Conservation (phyloP, 1,140 invertebrate species). For the Periplaneta americana region DNA sequence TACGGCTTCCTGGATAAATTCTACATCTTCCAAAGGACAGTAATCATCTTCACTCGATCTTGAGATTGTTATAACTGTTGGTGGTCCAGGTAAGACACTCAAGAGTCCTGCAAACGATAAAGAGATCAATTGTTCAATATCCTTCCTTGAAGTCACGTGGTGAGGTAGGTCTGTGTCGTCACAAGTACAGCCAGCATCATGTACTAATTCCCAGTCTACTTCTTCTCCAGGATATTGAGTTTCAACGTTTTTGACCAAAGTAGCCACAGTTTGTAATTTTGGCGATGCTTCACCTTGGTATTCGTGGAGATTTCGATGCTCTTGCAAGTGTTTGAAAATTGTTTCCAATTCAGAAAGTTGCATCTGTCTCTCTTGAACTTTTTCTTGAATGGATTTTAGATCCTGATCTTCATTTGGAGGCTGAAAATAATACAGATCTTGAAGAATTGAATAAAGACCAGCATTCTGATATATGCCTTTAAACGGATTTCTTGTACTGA, state of each 20-base stretch:
- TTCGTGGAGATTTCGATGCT: too few species aligned
- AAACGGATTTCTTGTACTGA: too few species aligned
- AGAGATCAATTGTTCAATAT: conserved; percentile 58
- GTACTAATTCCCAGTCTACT: conserved; percentile 74
- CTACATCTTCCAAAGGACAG: conserved; percentile 71
- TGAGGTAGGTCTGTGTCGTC: conserved; percentile 76
- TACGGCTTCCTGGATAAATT: conserved; percentile 59
- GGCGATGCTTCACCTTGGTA: neutral
- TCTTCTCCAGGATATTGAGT: conserved; percentile 26
- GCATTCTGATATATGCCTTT: too few species aligned
- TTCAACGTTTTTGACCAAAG: neutral
- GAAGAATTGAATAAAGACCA: too few species aligned
- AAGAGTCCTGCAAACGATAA: conserved; percentile 53
- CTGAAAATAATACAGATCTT: too few species aligned
- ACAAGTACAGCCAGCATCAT: conserved; percentile 80
- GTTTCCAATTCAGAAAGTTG: too few species aligned
- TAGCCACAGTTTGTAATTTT: neutral
- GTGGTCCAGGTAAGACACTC: conserved; percentile 50
- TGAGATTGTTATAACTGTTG: conserved; percentile 74
- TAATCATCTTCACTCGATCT: conserved; percentile 82
- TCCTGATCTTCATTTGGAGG: too few species aligned
- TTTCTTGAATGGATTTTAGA: too few species aligned
- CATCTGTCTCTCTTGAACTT: too few species aligned
- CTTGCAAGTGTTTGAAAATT: too few species aligned
- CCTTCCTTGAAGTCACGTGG: conserved; percentile 63